Evolutionary conservation across 2,797 vertebrate species (phyloP), one percentile per base, ranked within the genome.

Genomic region (Sparidentex hasta): DNA sequence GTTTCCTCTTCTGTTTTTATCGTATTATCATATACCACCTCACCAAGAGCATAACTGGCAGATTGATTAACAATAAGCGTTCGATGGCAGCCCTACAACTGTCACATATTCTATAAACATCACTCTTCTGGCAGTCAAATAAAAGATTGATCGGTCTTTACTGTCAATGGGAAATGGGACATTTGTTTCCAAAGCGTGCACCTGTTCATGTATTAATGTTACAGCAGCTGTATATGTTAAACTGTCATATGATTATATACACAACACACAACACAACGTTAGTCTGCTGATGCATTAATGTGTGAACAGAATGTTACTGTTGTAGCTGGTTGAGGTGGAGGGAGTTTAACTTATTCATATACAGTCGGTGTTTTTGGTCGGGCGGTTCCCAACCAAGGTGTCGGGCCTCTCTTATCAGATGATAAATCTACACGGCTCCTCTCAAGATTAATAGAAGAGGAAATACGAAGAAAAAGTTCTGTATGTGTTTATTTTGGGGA

Each of bases 21-120:
- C 7, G 5, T 33, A 33, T 33, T 33, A 33, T 8, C 7, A 33
- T 8, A 33, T 33, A 33, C 33, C 33, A 33, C 33, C 33, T 33
- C 8, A 8, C 33, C 7, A 7, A 18, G 3, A 52, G 33, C 59
- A 51, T 21, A 59, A 66, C 27, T 7, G 1, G 7, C 1, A 11
- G 44, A 57, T n/a, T 43, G 16, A 43, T 58, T 59, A 12, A 73
- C 21, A 33, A 29, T 50, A 66, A 58, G 58, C 56, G 18, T 43
- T 46, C 0, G n/a, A 33, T 38, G 7, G 18, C 47, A 75, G 14
- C 64, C 13, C 25, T 2, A 14, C 29, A 69, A 27, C n/a, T 21
- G 33, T 63, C 41, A 55, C 12, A 68, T 59, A 7, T 55, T 54
- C 20, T 50, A 38, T 65, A 4, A 55, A 27, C 7, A 29, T 7